Evolutionary conservation across 2,797 vertebrate genomes (phyloP).

Genomic region (Phataginus tricuspis): DNA sequence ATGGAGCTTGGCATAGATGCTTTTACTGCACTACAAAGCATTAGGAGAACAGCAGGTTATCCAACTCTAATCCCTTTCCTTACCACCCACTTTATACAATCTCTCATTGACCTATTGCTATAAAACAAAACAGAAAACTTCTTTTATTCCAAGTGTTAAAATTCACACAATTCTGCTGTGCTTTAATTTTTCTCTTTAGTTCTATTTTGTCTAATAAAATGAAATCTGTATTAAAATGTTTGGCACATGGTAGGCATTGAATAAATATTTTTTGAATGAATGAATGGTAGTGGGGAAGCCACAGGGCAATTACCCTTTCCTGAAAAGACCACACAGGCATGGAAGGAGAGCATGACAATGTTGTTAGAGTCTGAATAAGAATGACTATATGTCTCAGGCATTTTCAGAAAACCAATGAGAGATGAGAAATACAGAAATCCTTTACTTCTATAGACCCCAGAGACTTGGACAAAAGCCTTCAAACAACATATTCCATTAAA

Average conservation of each 20-base stretch:
- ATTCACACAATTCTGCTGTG: slow-evolving; percentile 51
- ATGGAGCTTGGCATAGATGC: not conserved
- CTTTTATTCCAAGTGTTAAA: slow-evolving; percentile 59
- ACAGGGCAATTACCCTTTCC: slow-evolving; percentile 75
- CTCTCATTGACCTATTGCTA: slow-evolving; percentile 42
- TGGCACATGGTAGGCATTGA: slow-evolving; percentile 40
- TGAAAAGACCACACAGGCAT: slow-evolving; percentile 79
- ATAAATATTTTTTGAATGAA: slow-evolving; percentile 78
- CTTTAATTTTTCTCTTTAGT: slow-evolving; percentile 64
- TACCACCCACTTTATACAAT: slow-evolving; percentile 2
- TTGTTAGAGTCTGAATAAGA: slow-evolving; percentile 59
- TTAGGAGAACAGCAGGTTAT: not conserved
- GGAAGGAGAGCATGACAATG: slow-evolving; percentile 41
- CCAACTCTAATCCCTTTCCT: not conserved
- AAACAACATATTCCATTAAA: slow-evolving; percentile 75
- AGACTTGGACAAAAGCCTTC: slow-evolving; percentile 74
- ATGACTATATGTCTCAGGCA: not conserved
- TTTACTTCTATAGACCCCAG: slow-evolving; percentile 56
- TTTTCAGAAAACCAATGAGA: slow-evolving; percentile 71
- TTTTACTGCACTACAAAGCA: not conserved
- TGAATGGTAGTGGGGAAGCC: slow-evolving; percentile 74
- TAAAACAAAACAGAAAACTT: slow-evolving; percentile 64
- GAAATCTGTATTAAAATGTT: slow-evolving; percentile 67
- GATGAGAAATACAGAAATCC: slow-evolving; percentile 73
- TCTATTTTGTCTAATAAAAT: slow-evolving; percentile 78